Evolutionary conservation across 2,888 invertebrate species (phyloP), one percentile per base, ranked within the genome.

Genomic region (Melolontha melolontha): DNA sequence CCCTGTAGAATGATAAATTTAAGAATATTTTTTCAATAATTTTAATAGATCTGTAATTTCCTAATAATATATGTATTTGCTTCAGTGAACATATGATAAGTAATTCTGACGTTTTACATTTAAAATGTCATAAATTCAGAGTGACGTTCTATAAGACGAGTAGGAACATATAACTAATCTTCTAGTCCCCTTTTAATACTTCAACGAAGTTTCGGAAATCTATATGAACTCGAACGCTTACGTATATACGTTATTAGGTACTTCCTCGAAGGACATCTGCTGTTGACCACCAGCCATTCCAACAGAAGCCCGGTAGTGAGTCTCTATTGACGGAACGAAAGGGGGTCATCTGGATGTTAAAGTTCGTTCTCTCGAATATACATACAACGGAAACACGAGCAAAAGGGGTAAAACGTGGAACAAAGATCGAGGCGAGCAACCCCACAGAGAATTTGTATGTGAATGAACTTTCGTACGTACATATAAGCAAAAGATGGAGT

Each of bases 381-480:
- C 71, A n/a, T 68, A 73, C 71, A 71, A 68, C 72, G 72, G 72
- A 72, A 72, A 72, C 67, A 66, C 66, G 70, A 71, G 70, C 69
- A 72, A 73, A 71, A 70, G 72, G 72, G 73, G 73, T 73, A 69
- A 62, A 54, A 65, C 55, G 47, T 64, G 17, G 14, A 71, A 73
- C 71, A 73, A 62, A 62, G 59, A 62, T 47, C 16, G 47, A 72
- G 69, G 68, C 71, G 29, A 57, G 59, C 63, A 66, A 66, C 70
- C 70, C 69, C 59, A 65, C 44, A 59, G 69, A 70, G 69, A 67
- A 70, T 64, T 68, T 64, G 66, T 70, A 69, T 72, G 71, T 70
- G 70, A 68, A 71, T 70, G 69, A 73, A 71, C 68, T 71, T 69
- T 66, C 64, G 71, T 67, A 34, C 34, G 34, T 34, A 5, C 34